phyloP scores from a whole-genome alignment of 2,888 invertebrate genomes.

The Choristoneura rosaceana region DNA sequence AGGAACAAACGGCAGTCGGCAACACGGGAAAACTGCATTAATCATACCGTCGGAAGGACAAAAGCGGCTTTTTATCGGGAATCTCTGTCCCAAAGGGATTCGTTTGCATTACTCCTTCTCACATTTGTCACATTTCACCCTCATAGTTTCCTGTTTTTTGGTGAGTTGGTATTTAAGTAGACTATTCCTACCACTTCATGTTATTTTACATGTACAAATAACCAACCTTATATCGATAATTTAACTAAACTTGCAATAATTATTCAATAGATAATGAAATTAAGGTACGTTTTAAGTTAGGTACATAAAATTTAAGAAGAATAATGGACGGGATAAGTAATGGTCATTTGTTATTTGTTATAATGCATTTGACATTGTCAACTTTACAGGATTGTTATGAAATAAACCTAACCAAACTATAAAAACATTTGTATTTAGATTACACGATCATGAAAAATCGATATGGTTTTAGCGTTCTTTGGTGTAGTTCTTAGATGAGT shows the following conservation, averaged over 20 bases:
- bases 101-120: constrained; percentile 53
- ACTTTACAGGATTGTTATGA: no score
- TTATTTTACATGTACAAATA: neutral
- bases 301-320: no score
- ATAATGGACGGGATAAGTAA: no score
- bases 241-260: neutral
- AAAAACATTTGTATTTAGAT: no score
- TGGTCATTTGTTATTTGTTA: no score
- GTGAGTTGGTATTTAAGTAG: constrained; percentile 6
- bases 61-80: constrained; percentile 64
- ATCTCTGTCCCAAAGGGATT: constrained; percentile 57
- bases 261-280: no score
- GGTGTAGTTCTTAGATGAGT: no score
- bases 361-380: no score
- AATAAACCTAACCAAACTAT: no score
- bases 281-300: no score
- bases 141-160: constrained; percentile 41
- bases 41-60: constrained; percentile 68
- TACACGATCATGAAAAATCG: no score
- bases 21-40: constrained; percentile 72
- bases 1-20: constrained; percentile 55
- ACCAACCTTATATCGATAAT: neutral
- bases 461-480: no score
- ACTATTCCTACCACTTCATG: neutral
- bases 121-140: constrained; percentile 63